Evolutionary conservation across 2,888 invertebrate genomes (phyloP).

Genomic region (Fabriciana adippe): DNA sequence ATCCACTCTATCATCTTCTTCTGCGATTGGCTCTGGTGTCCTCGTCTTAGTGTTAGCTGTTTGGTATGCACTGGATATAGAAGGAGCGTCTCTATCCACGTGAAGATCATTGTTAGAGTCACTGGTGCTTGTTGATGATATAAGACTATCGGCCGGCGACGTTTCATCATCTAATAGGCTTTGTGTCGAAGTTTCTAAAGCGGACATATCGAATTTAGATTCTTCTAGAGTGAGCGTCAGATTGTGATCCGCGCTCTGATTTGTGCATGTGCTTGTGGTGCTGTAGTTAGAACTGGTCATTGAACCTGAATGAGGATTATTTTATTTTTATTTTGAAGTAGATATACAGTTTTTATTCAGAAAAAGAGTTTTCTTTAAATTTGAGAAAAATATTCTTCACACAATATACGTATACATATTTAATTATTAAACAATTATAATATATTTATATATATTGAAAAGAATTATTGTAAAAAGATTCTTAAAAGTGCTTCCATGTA

Average conservation of each 20-base stretch:
- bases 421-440: too few relatives aligned
- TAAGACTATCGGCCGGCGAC: slow-evolving; percentile 90
- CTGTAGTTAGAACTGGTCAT: slow-evolving; percentile 81
- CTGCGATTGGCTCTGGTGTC: slow-evolving; percentile 63
- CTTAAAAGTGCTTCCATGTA: too few relatives aligned
- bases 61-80: slow-evolving; percentile 75
- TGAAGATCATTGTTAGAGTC: slow-evolving; percentile 81
- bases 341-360: too few relatives aligned
- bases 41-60: slow-evolving; percentile 81
- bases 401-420: too few relatives aligned
- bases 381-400: too few relatives aligned
- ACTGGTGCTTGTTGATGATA: slow-evolving; percentile 84
- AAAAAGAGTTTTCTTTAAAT: too few relatives aligned
- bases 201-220: slow-evolving; percentile 89
- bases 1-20: slow-evolving; percentile 62
- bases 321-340: neutral
- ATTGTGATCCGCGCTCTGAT: slow-evolving; percentile 74
- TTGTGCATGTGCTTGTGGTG: slow-evolving; percentile 77
- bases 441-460: too few relatives aligned
- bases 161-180: slow-evolving; percentile 91
- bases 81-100: slow-evolving; percentile 71
- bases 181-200: slow-evolving; percentile 85
- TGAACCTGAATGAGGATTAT: slow-evolving; percentile 58
- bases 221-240: slow-evolving; percentile 86
- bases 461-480: too few relatives aligned